Evolutionary conservation across 2,888 invertebrate species (phyloP), one percentile per base, ranked within the genome.

Genomic region (Thecophora atra): DNA sequence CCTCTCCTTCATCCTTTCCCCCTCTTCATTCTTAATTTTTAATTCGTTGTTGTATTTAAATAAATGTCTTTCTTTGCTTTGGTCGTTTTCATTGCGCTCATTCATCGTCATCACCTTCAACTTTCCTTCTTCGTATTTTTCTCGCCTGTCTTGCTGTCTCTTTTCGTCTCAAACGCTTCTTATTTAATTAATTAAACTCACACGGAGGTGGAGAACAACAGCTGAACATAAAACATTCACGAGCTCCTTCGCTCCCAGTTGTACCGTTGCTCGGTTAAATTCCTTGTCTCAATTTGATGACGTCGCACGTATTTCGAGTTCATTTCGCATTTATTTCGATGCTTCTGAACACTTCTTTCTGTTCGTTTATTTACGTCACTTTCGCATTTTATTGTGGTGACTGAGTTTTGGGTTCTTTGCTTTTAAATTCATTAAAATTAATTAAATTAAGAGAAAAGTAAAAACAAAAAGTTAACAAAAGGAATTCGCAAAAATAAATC

Each of bases 161-260:
- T 56, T 8, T 56, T 21, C 24, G 26, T 26, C n/a, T n/a, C 19
- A 63, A 63, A 37, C 19, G 15, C 19, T 37, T 19, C 42, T 37
- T 42, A 63, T 63, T 63, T 63, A 63, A 63, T 63, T 37, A 63
- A 63, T 21, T 37, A 62, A 28, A 21, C 24, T 56, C 5, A 26
- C 24, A n/a, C n/a, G n/a, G n/a, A n/a, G n/a, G n/a, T n/a, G n/a
- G 15, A 56, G n/a, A 26, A 56, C 56, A 56, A 15, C 17, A 13
- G 24, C 15, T 26, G 24, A 24, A 63, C 37, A 37, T 28, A 17
- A 37, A 6, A 42, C 42, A 24, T 19, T 6, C 24, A 13, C 62
- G 42, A 2, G 2, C 37, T 37, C 21, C 1, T 19, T 21, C 26
- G 7, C 15, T 19, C 15, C 3, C 28, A 62, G 19, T 19, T 17